Percentiles rank a stretch among this genome's conserved stretches.
These are phyloP conservation scores for Lophochroa leadbeateri DNA, from an alignment of 2,113 vertebrate species.

Conservation along the genomic window DNA sequence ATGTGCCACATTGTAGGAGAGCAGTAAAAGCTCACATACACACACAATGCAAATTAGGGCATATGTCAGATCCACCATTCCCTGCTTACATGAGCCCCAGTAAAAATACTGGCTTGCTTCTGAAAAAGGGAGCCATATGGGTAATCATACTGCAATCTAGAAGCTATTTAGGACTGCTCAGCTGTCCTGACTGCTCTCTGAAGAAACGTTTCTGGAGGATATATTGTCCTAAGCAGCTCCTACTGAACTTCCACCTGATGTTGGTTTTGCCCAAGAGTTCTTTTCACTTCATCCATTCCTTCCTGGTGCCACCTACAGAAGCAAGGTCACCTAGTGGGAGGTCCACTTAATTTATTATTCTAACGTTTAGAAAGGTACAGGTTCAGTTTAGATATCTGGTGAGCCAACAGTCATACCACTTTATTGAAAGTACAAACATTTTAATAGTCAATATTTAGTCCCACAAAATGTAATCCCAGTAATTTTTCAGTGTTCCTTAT, in stretches of 20 bases:
- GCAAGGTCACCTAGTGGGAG: slow-evolving; percentile 7
- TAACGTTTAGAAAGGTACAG: background rate
- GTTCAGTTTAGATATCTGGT: background rate
- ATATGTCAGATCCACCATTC: background rate
- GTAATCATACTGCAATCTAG: background rate
- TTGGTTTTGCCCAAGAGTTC: background rate
- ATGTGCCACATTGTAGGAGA: background rate
- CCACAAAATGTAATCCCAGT: slow-evolving; percentile 25
- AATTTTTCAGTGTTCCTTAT: slow-evolving; percentile 29
- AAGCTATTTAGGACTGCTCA: background rate
- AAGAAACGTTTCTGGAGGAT: background rate
- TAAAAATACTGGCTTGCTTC: background rate
- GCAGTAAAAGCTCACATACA: background rate
- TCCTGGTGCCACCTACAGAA: background rate
- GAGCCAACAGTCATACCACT: slow-evolving; percentile 1
- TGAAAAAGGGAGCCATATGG: background rate
- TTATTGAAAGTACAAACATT: slow-evolving; percentile 27
- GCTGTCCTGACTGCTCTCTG: background rate
- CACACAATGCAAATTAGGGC: background rate
- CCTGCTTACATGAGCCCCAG: background rate
- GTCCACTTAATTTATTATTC: slow-evolving; percentile 15
- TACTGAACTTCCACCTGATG: background rate
- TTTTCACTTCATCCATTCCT: background rate
- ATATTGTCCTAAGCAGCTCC: background rate
- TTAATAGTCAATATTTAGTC: slow-evolving; percentile 38